These are phyloP conservation scores for Ectemnius continuus DNA, from an alignment of 2,888 invertebrate genomes.

Conservation along the genomic window DNA sequence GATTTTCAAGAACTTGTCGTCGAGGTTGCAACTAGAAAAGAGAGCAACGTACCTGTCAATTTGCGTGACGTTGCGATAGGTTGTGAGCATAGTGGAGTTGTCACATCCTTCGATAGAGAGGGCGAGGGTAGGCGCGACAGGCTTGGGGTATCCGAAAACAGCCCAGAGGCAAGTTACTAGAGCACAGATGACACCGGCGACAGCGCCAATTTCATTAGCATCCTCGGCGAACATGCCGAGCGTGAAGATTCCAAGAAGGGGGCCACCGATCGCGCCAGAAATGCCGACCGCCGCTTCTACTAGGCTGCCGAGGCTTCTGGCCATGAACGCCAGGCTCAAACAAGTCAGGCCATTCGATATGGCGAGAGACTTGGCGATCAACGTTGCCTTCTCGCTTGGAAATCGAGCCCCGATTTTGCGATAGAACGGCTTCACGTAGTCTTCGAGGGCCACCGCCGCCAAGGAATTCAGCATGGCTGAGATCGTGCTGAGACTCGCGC, in stretches of 20 bases:
- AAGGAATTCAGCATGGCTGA: slow-evolving; percentile 94
- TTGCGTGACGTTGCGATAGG: not conserved
- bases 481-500: slow-evolving; percentile 94
- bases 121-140: slow-evolving; percentile 49
- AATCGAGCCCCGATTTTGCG: slow-evolving; percentile 75
- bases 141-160: slow-evolving; percentile 66
- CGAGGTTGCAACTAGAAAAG: too few relatives aligned
- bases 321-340: slow-evolving; percentile 65
- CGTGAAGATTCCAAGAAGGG: slow-evolving; percentile 90
- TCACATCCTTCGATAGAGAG: slow-evolving; percentile 59
- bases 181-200: slow-evolving; percentile 61
- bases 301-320: slow-evolving; percentile 64
- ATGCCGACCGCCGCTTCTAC: slow-evolving; percentile 86
- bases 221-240: slow-evolving; percentile 92
- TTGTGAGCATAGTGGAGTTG: slow-evolving; percentile 39
- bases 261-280: slow-evolving; percentile 92
- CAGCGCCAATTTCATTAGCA: slow-evolving; percentile 81
- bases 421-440: slow-evolving; percentile 84
- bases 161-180: slow-evolving; percentile 59
- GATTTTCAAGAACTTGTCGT: too few relatives aligned
- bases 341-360: slow-evolving; percentile 64
- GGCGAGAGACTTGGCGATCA: slow-evolving; percentile 78
- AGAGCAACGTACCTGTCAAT: slow-evolving; percentile 26
- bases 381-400: slow-evolving; percentile 86
- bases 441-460: slow-evolving; percentile 93